Conservation (phyloP, 1,140 invertebrate species). For the Platyscapa corneri region DNA sequence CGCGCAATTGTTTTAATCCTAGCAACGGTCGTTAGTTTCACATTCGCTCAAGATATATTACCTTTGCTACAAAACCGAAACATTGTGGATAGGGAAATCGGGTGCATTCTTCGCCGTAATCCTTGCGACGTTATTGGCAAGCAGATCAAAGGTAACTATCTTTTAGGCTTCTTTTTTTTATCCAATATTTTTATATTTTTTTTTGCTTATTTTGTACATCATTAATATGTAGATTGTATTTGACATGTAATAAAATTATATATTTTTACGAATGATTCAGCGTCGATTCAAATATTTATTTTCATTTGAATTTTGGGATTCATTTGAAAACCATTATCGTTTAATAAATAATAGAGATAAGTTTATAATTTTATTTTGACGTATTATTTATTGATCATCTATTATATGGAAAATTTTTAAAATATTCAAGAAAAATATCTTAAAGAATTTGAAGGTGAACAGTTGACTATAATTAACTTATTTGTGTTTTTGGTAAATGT, state of each 20-base stretch:
- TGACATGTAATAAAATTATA: too few species aligned
- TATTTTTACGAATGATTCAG: too few species aligned
- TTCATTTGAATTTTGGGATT: too few species aligned
- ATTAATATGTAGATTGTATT: too few species aligned
- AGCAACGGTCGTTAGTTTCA: neutral
- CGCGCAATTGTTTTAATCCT: neutral
- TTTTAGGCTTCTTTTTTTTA: neutral
- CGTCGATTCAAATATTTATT: too few species aligned
- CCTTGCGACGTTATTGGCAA: constrained; percentile 61
- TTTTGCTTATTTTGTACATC: too few species aligned
- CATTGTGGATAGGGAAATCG: constrained; percentile 59
- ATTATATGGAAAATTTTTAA: neutral
- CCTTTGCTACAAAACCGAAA: constrained; percentile 50
- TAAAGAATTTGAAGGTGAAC: neutral
- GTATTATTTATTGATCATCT: too few species aligned
- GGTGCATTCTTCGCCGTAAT: constrained; percentile 59
- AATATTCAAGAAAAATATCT: neutral
- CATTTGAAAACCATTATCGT: too few species aligned
- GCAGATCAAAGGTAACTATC: constrained; percentile 60
- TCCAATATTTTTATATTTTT: neutral
- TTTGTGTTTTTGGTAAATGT: neutral
- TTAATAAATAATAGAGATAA: too few species aligned
- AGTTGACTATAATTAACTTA: neutral
- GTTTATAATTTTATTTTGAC: too few species aligned
- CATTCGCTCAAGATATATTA: constrained; percentile 34